Base-by-base conservation (phyloP, 2,888 invertebrate species). In the Agriopis leucophaearia region DNA sequence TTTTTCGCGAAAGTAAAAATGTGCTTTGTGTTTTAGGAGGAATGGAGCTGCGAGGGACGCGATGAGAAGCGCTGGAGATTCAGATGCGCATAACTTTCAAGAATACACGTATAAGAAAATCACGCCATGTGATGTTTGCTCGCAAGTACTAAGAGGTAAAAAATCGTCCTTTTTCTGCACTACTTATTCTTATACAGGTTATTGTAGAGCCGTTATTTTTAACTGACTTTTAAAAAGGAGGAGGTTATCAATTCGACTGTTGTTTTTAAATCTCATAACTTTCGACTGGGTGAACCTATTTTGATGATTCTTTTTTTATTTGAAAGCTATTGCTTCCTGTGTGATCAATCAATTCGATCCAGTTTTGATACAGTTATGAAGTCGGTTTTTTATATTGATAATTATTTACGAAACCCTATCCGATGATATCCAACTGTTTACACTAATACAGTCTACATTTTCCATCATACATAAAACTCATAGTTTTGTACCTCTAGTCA, bases 21-120 rank as follows among this genome's bases (percentile, higher is more conserved):
- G 10, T 69, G 18, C 55, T 63, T 47, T 74, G 66, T 77, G 73
- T 86, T 86, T 73, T 91, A 96, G 97, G 95, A 96, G 96, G 92
- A 97, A 97, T 89, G 97, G 97, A 74, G 95, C 95, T 61, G 94
- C 95, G 38, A 94, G 95, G 74, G 96, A 96, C 72, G 94, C 94
- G 65, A 94, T 95, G 84, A 92, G 94, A 72, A 91, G 93, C 50
- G 94, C 94, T 63, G 94, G 94, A 35, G 96, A 97, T 79, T 94
- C 95, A 16, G 96, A 96, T 65, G 96, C 96, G 73, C 98, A 98
- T 91, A 96, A 97, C 87, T 97, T 98, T 94, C 97, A 98, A 91
- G 98, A 98, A 90, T 97, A 98, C 91, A 98, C 98, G 42, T 98
- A 98, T 91, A 98, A 98, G 94, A 98, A 98, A 94, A 98, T 98